Evolutionary conservation across 37 sponge, comb jelly and placozoan species (phyloP).

Genomic region (Spongia lamella): DNA sequence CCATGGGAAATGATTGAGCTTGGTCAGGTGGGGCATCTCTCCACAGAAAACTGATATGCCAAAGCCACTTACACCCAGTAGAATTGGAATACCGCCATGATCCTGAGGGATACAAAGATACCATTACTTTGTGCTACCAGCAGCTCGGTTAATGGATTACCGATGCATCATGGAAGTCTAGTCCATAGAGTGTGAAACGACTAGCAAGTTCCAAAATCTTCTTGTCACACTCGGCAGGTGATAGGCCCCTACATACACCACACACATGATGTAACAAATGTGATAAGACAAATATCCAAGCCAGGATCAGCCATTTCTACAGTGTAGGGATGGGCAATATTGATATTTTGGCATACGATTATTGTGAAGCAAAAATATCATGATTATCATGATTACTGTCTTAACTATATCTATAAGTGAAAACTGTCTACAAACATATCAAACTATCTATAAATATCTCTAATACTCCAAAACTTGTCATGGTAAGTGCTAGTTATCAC

Average conservation of each 20-base stretch:
- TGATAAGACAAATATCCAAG: too few relatives aligned
- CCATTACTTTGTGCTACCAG: too few relatives aligned
- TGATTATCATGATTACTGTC: too few relatives aligned
- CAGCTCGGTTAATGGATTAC: constrained; percentile 20
- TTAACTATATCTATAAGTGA: too few relatives aligned
- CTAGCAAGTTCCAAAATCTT: constrained; percentile 71
- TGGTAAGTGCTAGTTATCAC: too few relatives aligned
- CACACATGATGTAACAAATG: neutral
- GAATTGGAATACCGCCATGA: constrained; percentile 39
- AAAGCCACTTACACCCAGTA: constrained; percentile 56
- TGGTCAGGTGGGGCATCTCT: constrained; percentile 50
- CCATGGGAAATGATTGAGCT: constrained; percentile 84
- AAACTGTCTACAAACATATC: too few relatives aligned
- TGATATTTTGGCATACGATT: too few relatives aligned
- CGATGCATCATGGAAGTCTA: constrained; percentile 69
- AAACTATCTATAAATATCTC: too few relatives aligned
- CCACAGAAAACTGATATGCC: constrained; percentile 83
- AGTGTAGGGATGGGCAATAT: too few relatives aligned
- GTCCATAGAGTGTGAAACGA: constrained; percentile 75
- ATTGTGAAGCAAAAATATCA: too few relatives aligned
- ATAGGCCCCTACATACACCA: constrained; percentile 41
- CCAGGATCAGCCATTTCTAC: too few relatives aligned
- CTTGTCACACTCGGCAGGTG: constrained; percentile 82
- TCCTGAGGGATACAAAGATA: constrained; percentile 67
- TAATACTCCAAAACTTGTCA: too few relatives aligned